Evolutionary conservation across 2,888 invertebrate species (phyloP).

Genomic region (Cheiracanthium punctorium): DNA sequence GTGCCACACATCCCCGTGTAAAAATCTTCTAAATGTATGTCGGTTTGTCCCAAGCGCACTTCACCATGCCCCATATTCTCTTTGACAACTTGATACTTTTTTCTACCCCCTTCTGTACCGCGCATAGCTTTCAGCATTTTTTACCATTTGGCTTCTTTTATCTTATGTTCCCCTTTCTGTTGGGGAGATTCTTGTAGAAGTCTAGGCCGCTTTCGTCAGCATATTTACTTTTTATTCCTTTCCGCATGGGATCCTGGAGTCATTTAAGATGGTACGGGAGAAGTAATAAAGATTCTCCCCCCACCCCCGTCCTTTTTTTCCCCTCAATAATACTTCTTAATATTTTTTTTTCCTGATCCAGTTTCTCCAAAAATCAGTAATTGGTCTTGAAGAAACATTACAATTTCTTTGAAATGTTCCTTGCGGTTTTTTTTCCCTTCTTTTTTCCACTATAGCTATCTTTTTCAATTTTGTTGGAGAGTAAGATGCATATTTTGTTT

Average conservation of each 20-base stretch:
- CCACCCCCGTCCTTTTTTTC: no score
- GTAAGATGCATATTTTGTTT: neutral
- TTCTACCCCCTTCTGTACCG: neutral
- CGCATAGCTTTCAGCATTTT: constrained; percentile 50
- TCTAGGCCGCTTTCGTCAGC: constrained; percentile 52
- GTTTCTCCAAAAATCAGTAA: constrained; percentile 5
- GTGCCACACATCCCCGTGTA: constrained; percentile 27
- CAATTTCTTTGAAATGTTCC: neutral
- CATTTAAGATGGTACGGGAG: constrained; percentile 37
- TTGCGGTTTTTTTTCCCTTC: neutral
- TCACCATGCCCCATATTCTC: constrained; percentile 39
- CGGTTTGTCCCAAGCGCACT: constrained; percentile 45
- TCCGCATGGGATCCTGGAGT: constrained; percentile 31
- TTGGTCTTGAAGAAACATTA: constrained; percentile 10
- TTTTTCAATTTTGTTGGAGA: neutral
- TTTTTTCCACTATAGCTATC: neutral
- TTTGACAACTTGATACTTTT: constrained; percentile 58
- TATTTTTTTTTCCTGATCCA: neutral
- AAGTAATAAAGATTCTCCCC: constrained; percentile 5
- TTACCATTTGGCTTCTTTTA: constrained; percentile 55
- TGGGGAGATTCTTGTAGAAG: neutral
- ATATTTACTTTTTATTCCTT: constrained; percentile 54
- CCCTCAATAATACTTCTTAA: neutral
- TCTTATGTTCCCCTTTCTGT: constrained; percentile 45
- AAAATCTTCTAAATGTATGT: constrained; percentile 34